Conservation (phyloP, 2,113 vertebrate genomes). For the Oenanthe melanoleuca region DNA sequence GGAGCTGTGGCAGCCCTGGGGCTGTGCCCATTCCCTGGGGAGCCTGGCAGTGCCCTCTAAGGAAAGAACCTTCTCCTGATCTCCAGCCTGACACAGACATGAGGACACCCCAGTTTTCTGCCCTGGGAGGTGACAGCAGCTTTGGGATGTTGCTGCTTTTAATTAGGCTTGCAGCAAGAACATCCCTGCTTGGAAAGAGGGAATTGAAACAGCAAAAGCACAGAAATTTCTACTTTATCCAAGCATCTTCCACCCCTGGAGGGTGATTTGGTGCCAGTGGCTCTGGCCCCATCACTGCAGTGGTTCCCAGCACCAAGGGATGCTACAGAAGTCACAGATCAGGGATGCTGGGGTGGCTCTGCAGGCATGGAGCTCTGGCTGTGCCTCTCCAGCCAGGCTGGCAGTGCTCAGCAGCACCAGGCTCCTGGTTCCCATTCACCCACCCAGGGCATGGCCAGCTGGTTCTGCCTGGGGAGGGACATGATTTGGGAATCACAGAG, state of each 20-base stretch:
- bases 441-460: background rate
- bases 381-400: background rate
- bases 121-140: background rate
- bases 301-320: background rate
- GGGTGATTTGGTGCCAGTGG: rapidly evolving
- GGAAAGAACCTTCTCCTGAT: background rate
- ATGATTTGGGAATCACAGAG: background rate
- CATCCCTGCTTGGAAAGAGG: background rate
- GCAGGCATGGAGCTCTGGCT: rapidly evolving
- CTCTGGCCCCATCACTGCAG: background rate
- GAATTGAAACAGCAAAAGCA: background rate
- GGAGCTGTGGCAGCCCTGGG: background rate
- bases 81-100: background rate
- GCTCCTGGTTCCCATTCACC: background rate
- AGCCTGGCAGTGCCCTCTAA: background rate
- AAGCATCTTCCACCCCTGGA: background rate
- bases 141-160: background rate
- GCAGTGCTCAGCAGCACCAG: rapidly evolving
- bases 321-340: background rate
- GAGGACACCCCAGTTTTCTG: background rate
- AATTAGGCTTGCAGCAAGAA: background rate
- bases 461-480: background rate
- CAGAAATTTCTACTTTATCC: background rate
- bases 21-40: background rate
- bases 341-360: rapidly evolving